These are phyloP conservation scores for Drosophila nigricruria DNA, from an alignment of 2,888 invertebrate genomes.

Conservation along the genomic window DNA sequence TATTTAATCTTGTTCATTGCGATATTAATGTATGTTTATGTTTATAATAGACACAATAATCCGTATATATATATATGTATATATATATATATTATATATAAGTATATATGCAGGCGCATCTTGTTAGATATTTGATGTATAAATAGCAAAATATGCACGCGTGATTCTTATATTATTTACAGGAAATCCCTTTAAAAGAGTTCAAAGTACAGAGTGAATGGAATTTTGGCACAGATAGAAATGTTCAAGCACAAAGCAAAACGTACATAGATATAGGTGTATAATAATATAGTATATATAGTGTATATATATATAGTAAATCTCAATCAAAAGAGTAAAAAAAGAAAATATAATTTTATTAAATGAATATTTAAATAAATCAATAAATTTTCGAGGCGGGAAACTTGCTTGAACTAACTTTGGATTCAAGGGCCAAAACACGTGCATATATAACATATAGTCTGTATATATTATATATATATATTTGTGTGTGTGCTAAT, in stretches of 20 bases:
- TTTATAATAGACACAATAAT: constrained; percentile 67
- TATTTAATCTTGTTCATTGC: constrained; percentile 68
- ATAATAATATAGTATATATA: not conserved
- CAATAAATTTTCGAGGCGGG: constrained; percentile 14
- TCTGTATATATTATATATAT: constrained; percentile 2
- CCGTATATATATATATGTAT: constrained; percentile 51
- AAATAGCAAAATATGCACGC: constrained; percentile 35
- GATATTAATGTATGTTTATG: constrained; percentile 56
- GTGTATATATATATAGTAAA: not conserved
- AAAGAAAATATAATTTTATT: not conserved
- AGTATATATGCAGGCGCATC: constrained; percentile 32
- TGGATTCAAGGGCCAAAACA: constrained; percentile 3
- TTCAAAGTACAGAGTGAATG: constrained; percentile 2
- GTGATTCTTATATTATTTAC: constrained; percentile 57
- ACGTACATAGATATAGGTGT: not conserved
- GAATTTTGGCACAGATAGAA: constrained; percentile 21
- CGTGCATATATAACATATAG: constrained; percentile 5
- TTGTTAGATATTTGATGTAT: constrained; percentile 46
- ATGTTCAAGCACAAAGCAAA: constrained; percentile 19
- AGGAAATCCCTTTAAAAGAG: constrained; percentile 43
- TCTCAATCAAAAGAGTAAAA: not conserved
- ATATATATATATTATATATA: constrained; percentile 35
- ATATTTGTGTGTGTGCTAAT: constrained; percentile 37
- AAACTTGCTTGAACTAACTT: constrained; percentile 13
- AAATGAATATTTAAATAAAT: not conserved